Evolutionary conservation across 2,797 vertebrate species (phyloP).

Genomic region (Thaleichthys pacificus): DNA sequence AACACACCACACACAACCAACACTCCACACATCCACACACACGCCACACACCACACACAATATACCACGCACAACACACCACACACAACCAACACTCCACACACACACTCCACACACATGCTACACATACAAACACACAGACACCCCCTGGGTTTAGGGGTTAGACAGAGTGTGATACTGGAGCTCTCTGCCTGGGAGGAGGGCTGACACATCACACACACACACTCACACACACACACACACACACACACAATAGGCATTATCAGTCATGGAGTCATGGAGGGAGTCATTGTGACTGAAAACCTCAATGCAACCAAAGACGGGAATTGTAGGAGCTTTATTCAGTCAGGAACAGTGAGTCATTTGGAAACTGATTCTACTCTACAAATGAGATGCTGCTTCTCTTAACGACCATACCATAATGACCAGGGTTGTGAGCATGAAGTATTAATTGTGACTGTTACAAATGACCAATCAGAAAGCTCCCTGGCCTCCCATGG

Average conservation of each 20-base stretch:
- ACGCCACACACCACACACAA: neutral
- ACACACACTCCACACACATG: too few species aligned
- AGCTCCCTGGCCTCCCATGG: neutral
- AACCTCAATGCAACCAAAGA: neutral
- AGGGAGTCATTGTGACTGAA: neutral
- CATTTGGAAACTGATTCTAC: too few species aligned
- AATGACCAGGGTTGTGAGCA: neutral
- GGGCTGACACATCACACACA: neutral
- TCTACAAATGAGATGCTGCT: too few species aligned
- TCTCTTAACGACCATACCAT: neutral
- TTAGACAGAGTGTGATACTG: neutral
- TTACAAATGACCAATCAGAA: neutral
- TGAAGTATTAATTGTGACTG: neutral
- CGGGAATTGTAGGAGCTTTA: neutral
- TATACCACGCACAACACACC: neutral
- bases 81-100: neutral
- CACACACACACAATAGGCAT: neutral
- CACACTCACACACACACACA: neutral
- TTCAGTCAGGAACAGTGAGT: too few species aligned
- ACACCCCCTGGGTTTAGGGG: neutral
- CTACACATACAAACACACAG: neutral
- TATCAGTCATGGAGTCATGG: neutral
- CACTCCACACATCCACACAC: too few species aligned
- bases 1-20: neutral
- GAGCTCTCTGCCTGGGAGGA: neutral